Base-by-base conservation (phyloP, 2,113 vertebrate species). In the Pseudopipra pipra region DNA sequence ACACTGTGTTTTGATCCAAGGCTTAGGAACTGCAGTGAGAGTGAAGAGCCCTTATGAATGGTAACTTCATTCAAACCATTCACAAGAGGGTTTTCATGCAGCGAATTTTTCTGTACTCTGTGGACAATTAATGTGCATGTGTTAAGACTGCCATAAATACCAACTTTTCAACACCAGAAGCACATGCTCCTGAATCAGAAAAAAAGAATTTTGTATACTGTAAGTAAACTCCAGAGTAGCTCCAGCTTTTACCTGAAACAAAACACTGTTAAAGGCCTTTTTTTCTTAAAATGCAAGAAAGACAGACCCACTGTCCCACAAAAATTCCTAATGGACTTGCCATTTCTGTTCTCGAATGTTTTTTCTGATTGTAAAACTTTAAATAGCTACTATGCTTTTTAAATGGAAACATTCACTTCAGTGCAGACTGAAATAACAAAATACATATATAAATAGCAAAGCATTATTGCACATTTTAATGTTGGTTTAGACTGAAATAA, bases 51-150 rank as follows among this genome's bases (percentile, higher is more conserved):
- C 35, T 84, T 82, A 90, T 59, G 75, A 95, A 96, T 95, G 74
- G 54, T 73, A 97, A 95, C 72, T 89, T 85, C 41, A 96, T 91
- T 95, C 77, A 94, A 88, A 92, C 33, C 59, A 90, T 83, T 91
- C 59, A 90, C 21, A 88, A 79, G 39, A 89, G 39, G n/a, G 62
- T 75, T 95, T 93, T 96, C 54, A 89, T 91, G 97, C 91, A 92
- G 72, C 83, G 12, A 93, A 61, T 91, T 92, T 89, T 87, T 93
- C 85, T 76, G 49, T 67, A 85, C 33, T 96, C 73, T 81, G 27
- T 75, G 76, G 47, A 90, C 59, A 89, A 94, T 89, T 93, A 92
- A 89, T 83, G 81, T 77, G 27, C 43, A 31, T 75, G 47, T 59
- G 14, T 75, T 89, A 84, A 92, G 61, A 95, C 7, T 73, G 24